Evolutionary conservation across 2,797 vertebrate genomes (phyloP).

Genomic region (Enteromius radiatus): DNA sequence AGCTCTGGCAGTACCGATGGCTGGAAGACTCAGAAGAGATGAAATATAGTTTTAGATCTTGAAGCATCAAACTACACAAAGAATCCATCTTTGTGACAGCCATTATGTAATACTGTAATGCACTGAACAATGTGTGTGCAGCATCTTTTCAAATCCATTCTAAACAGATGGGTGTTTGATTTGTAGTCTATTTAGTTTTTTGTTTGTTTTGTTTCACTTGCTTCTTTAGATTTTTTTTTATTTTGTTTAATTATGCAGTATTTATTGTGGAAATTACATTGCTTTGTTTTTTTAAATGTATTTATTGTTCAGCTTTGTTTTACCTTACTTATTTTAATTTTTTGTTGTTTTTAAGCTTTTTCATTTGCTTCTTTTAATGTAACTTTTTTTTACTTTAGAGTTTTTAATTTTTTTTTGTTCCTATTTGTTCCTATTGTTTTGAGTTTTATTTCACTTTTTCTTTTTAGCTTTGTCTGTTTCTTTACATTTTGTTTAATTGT

Average conservation of each 20-base stretch:
- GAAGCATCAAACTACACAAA: conserved; percentile 36
- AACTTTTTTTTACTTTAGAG: not conserved
- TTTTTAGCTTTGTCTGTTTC: not conserved
- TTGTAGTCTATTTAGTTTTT: conserved; percentile 9
- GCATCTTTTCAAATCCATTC: conserved; percentile 41
- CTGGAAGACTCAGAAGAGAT: conserved; percentile 23
- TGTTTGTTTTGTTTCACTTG: not conserved
- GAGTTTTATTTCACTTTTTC: not conserved
- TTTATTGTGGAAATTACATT: not conserved
- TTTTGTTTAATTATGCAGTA: not conserved
- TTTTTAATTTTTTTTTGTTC: not conserved
- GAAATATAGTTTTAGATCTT: conserved; percentile 34
- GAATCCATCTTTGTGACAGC: conserved; percentile 39
- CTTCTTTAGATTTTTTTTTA: not conserved
- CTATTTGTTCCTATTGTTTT: no score
- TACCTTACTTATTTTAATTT: not conserved
- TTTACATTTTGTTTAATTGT: not conserved
- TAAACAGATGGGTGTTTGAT: conserved; percentile 38
- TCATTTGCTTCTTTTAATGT: not conserved
- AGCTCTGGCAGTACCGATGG: not conserved
- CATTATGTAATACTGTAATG: conserved; percentile 34
- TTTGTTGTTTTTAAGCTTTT: not conserved
- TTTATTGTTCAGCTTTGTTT: not conserved
- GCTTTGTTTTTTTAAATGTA: not conserved
- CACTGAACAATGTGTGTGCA: conserved; percentile 22